Conservation (phyloP, 2,113 vertebrate species). For the Gopherus evgoodei region DNA sequence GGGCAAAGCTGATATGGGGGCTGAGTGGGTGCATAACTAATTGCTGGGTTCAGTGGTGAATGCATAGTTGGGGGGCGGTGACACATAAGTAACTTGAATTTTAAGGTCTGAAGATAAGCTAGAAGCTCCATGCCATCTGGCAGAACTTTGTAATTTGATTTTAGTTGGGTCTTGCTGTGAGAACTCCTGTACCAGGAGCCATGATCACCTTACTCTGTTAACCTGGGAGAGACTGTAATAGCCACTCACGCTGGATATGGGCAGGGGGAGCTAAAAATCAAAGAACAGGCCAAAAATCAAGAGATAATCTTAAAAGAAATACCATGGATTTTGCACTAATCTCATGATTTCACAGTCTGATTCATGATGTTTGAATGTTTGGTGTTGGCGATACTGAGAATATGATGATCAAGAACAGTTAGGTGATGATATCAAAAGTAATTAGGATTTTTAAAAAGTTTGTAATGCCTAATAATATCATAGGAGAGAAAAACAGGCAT, state of each 20-base stretch:
- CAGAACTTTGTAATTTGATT: background rate
- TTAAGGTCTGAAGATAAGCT: background rate
- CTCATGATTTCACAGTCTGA: background rate
- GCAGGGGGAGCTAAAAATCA: background rate
- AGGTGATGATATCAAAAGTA: background rate
- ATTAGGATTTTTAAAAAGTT: background rate
- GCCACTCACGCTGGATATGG: background rate
- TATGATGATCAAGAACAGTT: background rate
- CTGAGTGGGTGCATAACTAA: slow-evolving; percentile 1
- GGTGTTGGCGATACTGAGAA: background rate
- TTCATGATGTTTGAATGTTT: background rate
- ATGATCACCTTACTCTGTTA: background rate
- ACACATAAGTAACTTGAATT: background rate
- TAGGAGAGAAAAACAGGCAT: background rate
- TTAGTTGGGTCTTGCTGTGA: background rate
- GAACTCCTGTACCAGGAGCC: background rate
- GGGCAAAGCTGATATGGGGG: background rate
- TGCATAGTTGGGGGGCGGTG: background rate
- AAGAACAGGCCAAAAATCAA: background rate
- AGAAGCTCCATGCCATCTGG: background rate
- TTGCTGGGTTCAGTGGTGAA: background rate
- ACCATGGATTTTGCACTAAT: background rate
- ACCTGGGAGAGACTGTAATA: background rate
- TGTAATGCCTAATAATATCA: background rate
- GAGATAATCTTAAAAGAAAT: background rate